phyloP scores from a whole-genome alignment of 1,140 invertebrate species.

The Anastrepha obliqua region DNA sequence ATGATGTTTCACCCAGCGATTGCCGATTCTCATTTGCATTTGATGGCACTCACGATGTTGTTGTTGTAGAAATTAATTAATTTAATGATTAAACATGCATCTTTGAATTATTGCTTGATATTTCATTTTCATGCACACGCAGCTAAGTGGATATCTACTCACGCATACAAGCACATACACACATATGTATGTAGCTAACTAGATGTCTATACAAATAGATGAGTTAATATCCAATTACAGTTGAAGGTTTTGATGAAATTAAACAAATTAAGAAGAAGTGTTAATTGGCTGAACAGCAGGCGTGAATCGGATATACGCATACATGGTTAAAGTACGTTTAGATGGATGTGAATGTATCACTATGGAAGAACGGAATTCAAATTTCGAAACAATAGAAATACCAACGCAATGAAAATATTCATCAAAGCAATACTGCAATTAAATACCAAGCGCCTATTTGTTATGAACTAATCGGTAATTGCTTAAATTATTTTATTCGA shows the following conservation, averaged over 20 bases:
- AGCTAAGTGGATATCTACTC: background rate
- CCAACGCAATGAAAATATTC: no score
- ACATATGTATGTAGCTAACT: background rate
- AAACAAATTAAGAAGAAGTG: constrained; percentile 32
- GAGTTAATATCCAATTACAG: constrained; percentile 33
- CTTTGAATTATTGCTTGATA: background rate
- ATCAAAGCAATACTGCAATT: no score
- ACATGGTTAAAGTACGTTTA: background rate
- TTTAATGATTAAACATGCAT: constrained; percentile 40
- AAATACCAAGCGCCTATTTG: no score
- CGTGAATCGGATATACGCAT: background rate
- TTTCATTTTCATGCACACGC: background rate
- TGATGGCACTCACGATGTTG: constrained; percentile 26
- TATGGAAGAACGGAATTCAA: background rate
- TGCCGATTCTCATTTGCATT: constrained; percentile 4
- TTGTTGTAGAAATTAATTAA: constrained; percentile 28
- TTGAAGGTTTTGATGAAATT: constrained; percentile 44
- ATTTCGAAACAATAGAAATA: no score
- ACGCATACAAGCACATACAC: background rate
- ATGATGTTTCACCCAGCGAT: background rate
- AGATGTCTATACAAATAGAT: background rate
- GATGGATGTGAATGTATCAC: background rate
- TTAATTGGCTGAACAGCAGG: constrained; percentile 27
- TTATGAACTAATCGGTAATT: no score
- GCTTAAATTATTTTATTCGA: no score